Evolutionary conservation across 2,888 invertebrate species (phyloP), one percentile per base, ranked within the genome.

Genomic region (Unio pictorum): DNA sequence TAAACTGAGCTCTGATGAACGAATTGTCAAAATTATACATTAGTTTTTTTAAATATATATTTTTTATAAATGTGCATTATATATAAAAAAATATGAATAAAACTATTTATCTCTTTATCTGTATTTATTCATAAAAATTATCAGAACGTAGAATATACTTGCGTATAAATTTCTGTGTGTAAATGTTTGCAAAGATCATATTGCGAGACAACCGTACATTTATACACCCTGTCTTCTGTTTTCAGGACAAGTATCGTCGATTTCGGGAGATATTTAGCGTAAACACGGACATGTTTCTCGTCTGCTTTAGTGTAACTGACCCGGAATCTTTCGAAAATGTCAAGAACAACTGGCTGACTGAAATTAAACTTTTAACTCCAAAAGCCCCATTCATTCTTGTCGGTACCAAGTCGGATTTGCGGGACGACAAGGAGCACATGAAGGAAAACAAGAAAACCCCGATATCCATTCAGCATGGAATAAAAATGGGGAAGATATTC

Each of bases 201-300:
- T 23, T 58, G n/a, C 26, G 8, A 45, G 45, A 45, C 1, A 58
- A 4, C n/a, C 3, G 26, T 58, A 58, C 1, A 61, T 26, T 61
- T 61, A 15, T 28, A 23, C 0, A 61, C n/a, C 23, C 11, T 58
- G 57, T 8, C 64, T 68, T n/a, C 55, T 34, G n/a, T n/a, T 76
- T 74, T 54, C 74, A 85, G 85, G 85, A 84, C 60, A 82, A 82
- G 67, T 85, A 85, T 68, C 81, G 84, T n/a, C 76, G 79, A 55
- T 68, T 85, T 61, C 73, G 85, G 28, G 84, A 82, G 62, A 71
- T 80, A 34, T 80, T 84, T 45, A 83, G 80, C 17, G 78, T 74
- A 6, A 79, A 80, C 28, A 80, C 82, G 45, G 82, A 85, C 66
- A 80, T 84, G 26, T 85, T 81, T 72, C 71, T 85, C 54, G 75